Conservation (phyloP, 2,888 invertebrate species). For the Venusia cambrica region DNA sequence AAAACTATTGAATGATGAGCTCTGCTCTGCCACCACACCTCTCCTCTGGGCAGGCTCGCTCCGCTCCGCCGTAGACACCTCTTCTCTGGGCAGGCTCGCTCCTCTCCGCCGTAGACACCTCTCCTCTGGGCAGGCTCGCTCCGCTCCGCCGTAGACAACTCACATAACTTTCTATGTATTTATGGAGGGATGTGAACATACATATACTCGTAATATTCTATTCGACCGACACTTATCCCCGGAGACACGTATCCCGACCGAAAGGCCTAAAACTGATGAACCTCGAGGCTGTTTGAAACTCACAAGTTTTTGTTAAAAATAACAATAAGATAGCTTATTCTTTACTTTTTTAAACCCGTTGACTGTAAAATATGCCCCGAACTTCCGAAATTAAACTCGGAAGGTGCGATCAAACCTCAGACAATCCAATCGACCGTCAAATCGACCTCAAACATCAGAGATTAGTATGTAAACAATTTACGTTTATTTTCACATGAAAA, state of each 20-base stretch:
- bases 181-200: too few species aligned
- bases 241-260: conserved; percentile 24
- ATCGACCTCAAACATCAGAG: conserved; percentile 12
- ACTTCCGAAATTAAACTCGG: conserved; percentile 14
- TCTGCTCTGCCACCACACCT: too few species aligned
- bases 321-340: conserved; percentile 15
- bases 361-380: conserved; percentile 9
- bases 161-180: too few species aligned
- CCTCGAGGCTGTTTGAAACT: conserved; percentile 10
- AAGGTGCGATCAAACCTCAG: conserved; percentile 14
- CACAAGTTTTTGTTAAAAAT: conserved; percentile 12
- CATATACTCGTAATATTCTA: too few species aligned
- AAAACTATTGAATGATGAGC: too few species aligned
- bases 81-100: too few species aligned
- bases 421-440: too few species aligned
- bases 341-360: conserved; percentile 10
- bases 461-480: conserved; percentile 16
- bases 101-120: too few species aligned
- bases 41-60: too few species aligned
- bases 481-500: conserved; percentile 15
- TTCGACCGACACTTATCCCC: conserved; percentile 24
- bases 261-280: conserved; percentile 19
- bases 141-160: too few species aligned
- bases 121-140: too few species aligned
- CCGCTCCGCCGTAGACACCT: too few species aligned